Evolutionary conservation across 2,888 invertebrate genomes (phyloP).

Genomic region (Tipula helvola): DNA sequence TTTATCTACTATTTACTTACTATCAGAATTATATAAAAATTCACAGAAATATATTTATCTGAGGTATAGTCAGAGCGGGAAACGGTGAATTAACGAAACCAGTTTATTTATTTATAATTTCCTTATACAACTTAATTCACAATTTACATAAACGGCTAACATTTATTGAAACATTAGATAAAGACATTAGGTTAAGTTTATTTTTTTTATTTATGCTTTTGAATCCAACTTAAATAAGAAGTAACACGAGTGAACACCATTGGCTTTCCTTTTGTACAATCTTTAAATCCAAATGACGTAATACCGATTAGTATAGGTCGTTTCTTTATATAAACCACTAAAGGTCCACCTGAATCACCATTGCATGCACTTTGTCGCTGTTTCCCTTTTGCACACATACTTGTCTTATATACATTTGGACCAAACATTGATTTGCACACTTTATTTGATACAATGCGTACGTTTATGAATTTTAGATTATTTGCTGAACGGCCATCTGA

Average conservation of each 20-base stretch:
- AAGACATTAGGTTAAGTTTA: too few species aligned
- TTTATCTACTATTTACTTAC: too few species aligned
- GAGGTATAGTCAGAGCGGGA: too few species aligned
- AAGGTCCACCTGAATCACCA: background rate
- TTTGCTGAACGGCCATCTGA: background rate
- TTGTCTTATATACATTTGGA: background rate
- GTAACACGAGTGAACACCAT: background rate
- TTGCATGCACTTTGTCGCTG: background rate
- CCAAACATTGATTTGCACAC: background rate
- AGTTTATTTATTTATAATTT: too few species aligned
- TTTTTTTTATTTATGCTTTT: too few species aligned
- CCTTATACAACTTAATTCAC: too few species aligned
- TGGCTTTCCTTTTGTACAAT: background rate
- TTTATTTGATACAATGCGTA: background rate
- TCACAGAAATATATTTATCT: too few species aligned
- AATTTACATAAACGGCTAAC: too few species aligned
- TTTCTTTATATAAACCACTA: background rate
- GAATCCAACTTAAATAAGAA: background rate
- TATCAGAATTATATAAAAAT: too few species aligned
- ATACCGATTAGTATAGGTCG: background rate
- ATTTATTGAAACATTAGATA: too few species aligned
- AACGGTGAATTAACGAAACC: too few species aligned
- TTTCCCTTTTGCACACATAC: background rate
- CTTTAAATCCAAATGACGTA: background rate
- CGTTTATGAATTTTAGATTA: background rate